These are phyloP conservation scores for Plumapathes pennacea DNA, from an alignment of 92 coral and sea anemone genomes.

Conservation along the genomic window DNA sequence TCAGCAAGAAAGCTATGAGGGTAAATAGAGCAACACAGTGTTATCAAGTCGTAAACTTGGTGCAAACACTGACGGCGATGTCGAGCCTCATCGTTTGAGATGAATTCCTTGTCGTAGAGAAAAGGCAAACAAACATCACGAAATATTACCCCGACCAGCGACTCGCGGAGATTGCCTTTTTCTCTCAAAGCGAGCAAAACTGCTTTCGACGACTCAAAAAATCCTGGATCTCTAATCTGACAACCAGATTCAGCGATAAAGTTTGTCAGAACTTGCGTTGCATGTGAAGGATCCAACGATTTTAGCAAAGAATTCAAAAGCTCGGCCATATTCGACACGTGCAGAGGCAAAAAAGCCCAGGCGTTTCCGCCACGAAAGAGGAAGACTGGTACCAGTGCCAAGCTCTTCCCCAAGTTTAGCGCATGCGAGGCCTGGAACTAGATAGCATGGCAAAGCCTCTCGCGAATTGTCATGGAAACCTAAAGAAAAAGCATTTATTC, in stretches of 20 bases:
- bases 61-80: constrained; percentile 41
- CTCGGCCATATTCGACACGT: constrained; percentile 44
- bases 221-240: constrained; percentile 44
- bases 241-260: constrained; percentile 31
- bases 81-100: constrained; percentile 2
- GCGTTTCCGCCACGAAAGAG: too few species aligned
- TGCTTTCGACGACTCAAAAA: constrained; percentile 58
- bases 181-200: constrained; percentile 44
- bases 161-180: constrained; percentile 36
- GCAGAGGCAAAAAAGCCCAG: too few species aligned
- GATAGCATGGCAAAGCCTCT: too few species aligned
- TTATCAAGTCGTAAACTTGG: constrained; percentile 56
- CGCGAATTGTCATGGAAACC: too few species aligned
- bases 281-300: constrained; percentile 47
- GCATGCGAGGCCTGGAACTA: too few species aligned
- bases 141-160: constrained; percentile 17
- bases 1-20: constrained; percentile 30
- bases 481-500: too few species aligned
- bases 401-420: too few species aligned
- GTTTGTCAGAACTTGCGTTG: constrained; percentile 21
- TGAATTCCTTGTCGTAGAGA: constrained; percentile 2
- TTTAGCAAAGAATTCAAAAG: constrained; percentile 30
- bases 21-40: constrained; percentile 53
- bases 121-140: constrained; percentile 57
- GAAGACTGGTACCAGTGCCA: too few species aligned